Conservation (phyloP, 2,888 invertebrate genomes). For the Netelia fuscicornis region DNA sequence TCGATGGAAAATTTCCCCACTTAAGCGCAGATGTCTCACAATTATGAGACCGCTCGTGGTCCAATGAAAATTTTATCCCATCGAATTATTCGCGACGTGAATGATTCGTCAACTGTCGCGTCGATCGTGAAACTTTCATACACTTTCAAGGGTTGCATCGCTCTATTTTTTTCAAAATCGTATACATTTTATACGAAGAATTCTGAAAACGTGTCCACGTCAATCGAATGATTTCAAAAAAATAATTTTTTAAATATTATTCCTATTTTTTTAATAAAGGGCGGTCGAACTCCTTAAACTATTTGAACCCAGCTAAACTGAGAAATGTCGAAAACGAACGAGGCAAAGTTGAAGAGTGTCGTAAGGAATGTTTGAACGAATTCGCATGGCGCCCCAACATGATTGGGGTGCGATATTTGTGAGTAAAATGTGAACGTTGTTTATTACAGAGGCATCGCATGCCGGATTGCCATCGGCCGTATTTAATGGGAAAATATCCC, state of each 20-base stretch:
- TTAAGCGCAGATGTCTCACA: slow-evolving; percentile 56
- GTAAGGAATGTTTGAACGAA: slow-evolving; percentile 8
- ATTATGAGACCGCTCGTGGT: slow-evolving; percentile 42
- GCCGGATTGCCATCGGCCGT: slow-evolving; percentile 61
- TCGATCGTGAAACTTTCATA: background rate
- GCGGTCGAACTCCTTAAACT: background rate
- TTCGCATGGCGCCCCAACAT: slow-evolving; percentile 11
- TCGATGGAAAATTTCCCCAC: slow-evolving; percentile 25
- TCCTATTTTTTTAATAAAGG: background rate
- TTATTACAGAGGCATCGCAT: slow-evolving; percentile 56
- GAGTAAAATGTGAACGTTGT: slow-evolving; percentile 29
- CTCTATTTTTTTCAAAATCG: too few species aligned
- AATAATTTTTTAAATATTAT: background rate
- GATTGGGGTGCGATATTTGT: slow-evolving; percentile 19
- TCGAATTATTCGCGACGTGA: slow-evolving; percentile 13
- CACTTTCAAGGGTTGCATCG: too few species aligned
- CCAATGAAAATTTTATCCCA: slow-evolving; percentile 33
- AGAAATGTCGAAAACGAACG: slow-evolving; percentile 26
- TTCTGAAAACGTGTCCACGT: too few species aligned
- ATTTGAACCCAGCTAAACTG: background rate
- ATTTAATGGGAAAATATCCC: slow-evolving; percentile 71
- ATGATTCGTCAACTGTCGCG: background rate
- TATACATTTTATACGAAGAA: too few species aligned
- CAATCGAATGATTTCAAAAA: too few species aligned
- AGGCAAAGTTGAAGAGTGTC: slow-evolving; percentile 45